Conservation (phyloP, 2,113 vertebrate species). For the Dicerorhinus sumatrensis region DNA sequence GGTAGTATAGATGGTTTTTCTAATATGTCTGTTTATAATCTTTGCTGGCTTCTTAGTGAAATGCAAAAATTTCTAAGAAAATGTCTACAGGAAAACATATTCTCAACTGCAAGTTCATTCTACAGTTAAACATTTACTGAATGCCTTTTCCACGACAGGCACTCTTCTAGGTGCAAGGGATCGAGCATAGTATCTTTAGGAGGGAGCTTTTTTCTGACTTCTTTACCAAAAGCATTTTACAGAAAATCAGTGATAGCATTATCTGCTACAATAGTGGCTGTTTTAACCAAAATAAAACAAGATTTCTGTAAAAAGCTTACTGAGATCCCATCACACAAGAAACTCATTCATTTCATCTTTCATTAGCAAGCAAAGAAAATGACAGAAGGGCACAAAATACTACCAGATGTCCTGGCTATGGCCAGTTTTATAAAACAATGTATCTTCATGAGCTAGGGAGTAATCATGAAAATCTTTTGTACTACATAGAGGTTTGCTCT, state of each 20-base stretch:
- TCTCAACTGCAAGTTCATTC: conserved; percentile 5
- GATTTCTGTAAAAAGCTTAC: conserved; percentile 3
- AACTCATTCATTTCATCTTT: conserved; percentile 15
- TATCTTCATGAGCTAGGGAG: not conserved
- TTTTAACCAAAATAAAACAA: conserved; percentile 34
- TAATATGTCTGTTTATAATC: not conserved
- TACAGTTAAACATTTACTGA: not conserved
- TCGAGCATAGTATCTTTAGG: not conserved
- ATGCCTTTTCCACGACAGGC: not conserved
- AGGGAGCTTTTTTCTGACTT: not conserved
- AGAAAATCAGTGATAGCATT: not conserved
- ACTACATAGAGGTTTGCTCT: not conserved
- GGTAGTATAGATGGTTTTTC: not conserved
- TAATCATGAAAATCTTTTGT: not conserved
- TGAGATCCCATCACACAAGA: conserved; percentile 28
- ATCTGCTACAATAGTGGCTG: not conserved
- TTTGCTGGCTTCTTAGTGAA: conserved; percentile 35
- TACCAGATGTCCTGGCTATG: not conserved
- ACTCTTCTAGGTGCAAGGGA: not conserved
- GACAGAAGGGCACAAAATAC: conserved; percentile 1
- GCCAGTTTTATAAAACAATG: not conserved
- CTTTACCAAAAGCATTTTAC: conserved; percentile 28
- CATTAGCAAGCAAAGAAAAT: conserved; percentile 23
- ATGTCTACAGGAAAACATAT: not conserved
- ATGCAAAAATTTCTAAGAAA: not conserved